Evolutionary conservation across 1,140 invertebrate species (phyloP), one percentile per base, ranked within the genome.

Genomic region (Monomorium pharaonis): DNA sequence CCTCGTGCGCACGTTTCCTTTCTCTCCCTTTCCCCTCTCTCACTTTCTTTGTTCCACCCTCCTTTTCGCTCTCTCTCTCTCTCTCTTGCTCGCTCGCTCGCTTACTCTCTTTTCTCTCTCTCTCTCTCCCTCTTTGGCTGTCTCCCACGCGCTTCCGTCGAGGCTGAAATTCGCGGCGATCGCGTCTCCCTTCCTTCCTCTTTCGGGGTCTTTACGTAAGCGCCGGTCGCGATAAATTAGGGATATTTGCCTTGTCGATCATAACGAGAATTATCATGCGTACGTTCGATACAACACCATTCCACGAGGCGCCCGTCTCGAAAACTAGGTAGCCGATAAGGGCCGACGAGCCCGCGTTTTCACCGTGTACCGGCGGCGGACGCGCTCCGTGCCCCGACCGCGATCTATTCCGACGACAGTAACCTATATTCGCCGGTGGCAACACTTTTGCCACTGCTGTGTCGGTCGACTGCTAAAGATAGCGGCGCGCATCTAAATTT

Each of bases 401-500:
- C 83, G 85, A 54, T 83, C 89, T 90, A 90, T 90, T 90, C 88
- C 89, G 75, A 90, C 88, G 86, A 72, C 75, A 88, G 86, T 88
- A 88, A 90, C 84, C 88, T 90, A 90, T 90, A 90, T 90, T 90
- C 87, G 30, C 75, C 81, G 65, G 69, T 76, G 77, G 88, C 89
- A 67, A 67, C 63, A 47, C 70, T 90, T 72, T 90, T 90, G 89
- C 89, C 63, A 44, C 42, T 37, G 74, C 86, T 86, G 86, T 84
- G 86, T 88, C 76, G 86, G 80, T 37, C 37, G 51, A 44, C 14
- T 27, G 88, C 89, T 90, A 90, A 90, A 90, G 84, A 90, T 90
- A 90, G 89, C 72, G 78, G 54, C 78, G 72, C 74, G 86, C 86
- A 90, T 90, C 89, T 90, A 90, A 90, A 90, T 90, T 90, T 90